Evolutionary conservation across 2,113 vertebrate species (phyloP).

Genomic region (Potamarius usumacintae): DNA sequence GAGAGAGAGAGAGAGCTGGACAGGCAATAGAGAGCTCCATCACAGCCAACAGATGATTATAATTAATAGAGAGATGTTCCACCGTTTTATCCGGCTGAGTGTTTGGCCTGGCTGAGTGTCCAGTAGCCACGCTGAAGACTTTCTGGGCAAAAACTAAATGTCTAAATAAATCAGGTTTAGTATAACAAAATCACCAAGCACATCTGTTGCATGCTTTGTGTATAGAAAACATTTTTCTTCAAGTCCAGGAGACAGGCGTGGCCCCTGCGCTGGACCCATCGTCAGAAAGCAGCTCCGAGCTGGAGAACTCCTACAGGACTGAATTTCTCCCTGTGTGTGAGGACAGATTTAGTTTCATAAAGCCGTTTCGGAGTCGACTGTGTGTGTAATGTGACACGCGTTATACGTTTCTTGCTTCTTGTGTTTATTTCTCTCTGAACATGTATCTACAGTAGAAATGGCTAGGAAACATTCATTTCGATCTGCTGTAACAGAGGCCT

Average conservation of each 20-base stretch:
- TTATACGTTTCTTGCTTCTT: neutral
- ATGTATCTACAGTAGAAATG: neutral
- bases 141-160: neutral
- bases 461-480: neutral
- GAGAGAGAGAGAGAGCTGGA: slow-evolving; percentile 11
- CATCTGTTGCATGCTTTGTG: neutral
- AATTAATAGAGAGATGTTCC: slow-evolving; percentile 46
- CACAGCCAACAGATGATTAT: slow-evolving; percentile 44
- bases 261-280: neutral
- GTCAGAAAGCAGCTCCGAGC: neutral
- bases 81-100: slow-evolving; percentile 33
- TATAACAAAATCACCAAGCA: neutral
- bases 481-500: no score
- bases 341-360: neutral
- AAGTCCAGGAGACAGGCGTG: no score
- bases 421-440: neutral
- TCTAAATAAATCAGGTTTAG: neutral
- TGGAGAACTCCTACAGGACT: neutral
- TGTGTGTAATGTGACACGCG: neutral
- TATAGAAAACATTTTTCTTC: neutral
- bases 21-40: slow-evolving; percentile 43
- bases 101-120: slow-evolving; percentile 18
- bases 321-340: neutral
- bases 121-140: slow-evolving; percentile 1
- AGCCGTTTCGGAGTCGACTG: neutral